Evolutionary conservation across 2,888 invertebrate species (phyloP).

Genomic region (Drosophila pullipes): DNA sequence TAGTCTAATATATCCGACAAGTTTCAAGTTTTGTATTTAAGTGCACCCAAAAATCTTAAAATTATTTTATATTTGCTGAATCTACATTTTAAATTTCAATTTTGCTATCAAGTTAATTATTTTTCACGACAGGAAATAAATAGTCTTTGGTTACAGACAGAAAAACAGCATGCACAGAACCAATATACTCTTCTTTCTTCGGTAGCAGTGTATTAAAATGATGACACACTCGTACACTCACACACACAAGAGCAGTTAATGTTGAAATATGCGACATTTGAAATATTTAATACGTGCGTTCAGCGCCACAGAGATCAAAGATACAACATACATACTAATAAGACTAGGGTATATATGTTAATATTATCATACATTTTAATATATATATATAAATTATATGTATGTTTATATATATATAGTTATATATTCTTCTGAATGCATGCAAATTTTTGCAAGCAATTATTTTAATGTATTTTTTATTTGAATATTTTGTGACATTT

Average conservation of each 20-base stretch:
- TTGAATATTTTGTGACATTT: background rate
- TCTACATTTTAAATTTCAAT: background rate
- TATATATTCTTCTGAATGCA: background rate
- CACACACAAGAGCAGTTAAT: slow-evolving; percentile 20
- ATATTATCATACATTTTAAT: slow-evolving; percentile 4
- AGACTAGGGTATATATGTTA: slow-evolving; percentile 3
- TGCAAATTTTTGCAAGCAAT: slow-evolving; percentile 4
- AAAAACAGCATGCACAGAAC: background rate
- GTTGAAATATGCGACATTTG: slow-evolving; percentile 50
- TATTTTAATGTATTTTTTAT: slow-evolving; percentile 12
- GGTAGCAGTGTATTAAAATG: slow-evolving; percentile 5
- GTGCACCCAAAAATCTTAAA: too few species aligned
- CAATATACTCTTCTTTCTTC: background rate
- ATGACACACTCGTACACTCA: slow-evolving; percentile 6
- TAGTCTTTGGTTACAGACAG: too few species aligned
- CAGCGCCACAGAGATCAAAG: slow-evolving; percentile 28
- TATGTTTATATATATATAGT: background rate
- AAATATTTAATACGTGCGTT: slow-evolving; percentile 59
- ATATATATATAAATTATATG: slow-evolving; percentile 1
- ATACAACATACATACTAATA: slow-evolving; percentile 28
- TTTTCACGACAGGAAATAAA: background rate
- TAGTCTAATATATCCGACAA: background rate
- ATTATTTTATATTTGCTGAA: too few species aligned
- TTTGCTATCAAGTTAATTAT: background rate
- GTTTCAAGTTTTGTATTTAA: background rate